Conservation (phyloP, 2,113 vertebrate species). For the Romanogobio albipinnatus region DNA sequence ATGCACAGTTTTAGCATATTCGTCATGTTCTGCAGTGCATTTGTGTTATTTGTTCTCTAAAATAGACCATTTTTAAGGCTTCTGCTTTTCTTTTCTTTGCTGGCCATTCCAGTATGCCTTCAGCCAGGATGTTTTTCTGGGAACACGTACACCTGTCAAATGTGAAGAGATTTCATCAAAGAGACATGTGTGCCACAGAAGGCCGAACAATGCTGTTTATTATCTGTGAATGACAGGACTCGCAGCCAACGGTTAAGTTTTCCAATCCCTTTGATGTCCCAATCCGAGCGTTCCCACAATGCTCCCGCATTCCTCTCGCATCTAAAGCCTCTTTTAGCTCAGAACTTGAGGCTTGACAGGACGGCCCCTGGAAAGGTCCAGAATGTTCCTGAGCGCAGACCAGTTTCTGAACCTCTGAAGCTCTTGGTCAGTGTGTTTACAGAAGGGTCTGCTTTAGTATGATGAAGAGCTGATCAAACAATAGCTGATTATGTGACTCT, state of each 20-base stretch:
- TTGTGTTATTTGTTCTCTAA: not conserved
- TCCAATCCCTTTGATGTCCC: not conserved
- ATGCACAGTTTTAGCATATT: not conserved
- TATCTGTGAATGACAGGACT: not conserved
- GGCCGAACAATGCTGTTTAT: not conserved
- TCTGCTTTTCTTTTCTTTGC: not conserved
- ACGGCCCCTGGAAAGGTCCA: not conserved
- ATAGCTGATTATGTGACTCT: constrained; percentile 52
- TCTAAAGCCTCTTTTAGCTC: constrained; percentile 3
- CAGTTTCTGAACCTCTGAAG: constrained; percentile 17
- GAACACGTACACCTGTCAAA: not conserved
- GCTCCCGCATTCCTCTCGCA: not conserved
- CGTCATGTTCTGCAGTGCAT: not conserved
- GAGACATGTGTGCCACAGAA: constrained; percentile 14
- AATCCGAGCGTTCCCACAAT: not conserved
- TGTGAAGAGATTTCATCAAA: constrained; percentile 1
- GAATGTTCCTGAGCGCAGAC: constrained; percentile 26
- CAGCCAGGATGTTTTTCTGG: not conserved
- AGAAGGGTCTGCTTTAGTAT: constrained; percentile 18
- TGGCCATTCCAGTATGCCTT: not conserved
- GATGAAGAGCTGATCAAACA: constrained; percentile 42
- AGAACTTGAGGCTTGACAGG: not conserved
- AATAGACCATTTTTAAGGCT: not conserved
- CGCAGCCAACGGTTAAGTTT: not conserved
- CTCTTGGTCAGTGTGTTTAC: constrained; percentile 40